Conservation (phyloP, 2,113 vertebrate genomes). For the Corydoras maculifer region DNA sequence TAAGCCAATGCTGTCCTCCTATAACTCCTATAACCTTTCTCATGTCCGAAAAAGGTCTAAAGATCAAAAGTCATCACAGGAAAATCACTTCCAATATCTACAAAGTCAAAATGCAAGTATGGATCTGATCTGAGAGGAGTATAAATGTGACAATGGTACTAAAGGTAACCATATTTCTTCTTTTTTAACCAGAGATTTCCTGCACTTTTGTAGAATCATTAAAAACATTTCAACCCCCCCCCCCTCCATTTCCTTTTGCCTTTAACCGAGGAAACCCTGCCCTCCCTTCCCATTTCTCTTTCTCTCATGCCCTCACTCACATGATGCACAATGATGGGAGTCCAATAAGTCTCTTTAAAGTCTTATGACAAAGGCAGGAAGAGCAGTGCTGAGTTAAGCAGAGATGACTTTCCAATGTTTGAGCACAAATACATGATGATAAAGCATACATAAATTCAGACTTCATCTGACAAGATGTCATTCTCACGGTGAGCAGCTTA, state of each 20-base stretch:
- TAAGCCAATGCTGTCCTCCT: no score
- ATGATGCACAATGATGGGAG: background rate
- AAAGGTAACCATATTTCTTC: constrained; percentile 1
- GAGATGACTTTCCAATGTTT: background rate
- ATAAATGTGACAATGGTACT: background rate
- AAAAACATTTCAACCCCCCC: constrained; percentile 35
- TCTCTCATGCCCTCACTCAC: background rate
- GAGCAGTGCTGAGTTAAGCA: background rate
- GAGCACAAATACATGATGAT: no score
- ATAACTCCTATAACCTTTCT: no score
- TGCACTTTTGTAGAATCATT: constrained; percentile 46
- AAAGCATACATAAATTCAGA: no score
- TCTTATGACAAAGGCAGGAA: background rate
- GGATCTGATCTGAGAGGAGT: background rate
- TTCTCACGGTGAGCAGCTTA: no score
- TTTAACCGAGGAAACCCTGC: constrained; percentile 36
- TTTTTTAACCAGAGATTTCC: constrained; percentile 26
- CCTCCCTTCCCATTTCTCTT: constrained; percentile 3
- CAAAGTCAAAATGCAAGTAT: background rate
- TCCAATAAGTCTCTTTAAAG: background rate
- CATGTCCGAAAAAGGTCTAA: background rate
- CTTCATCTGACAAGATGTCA: no score
- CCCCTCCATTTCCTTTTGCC: constrained; percentile 39
- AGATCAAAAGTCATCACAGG: background rate
- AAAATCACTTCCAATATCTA: background rate